Conservation (phyloP, 2,113 vertebrate genomes). For the Puntigrus tetrazona region DNA sequence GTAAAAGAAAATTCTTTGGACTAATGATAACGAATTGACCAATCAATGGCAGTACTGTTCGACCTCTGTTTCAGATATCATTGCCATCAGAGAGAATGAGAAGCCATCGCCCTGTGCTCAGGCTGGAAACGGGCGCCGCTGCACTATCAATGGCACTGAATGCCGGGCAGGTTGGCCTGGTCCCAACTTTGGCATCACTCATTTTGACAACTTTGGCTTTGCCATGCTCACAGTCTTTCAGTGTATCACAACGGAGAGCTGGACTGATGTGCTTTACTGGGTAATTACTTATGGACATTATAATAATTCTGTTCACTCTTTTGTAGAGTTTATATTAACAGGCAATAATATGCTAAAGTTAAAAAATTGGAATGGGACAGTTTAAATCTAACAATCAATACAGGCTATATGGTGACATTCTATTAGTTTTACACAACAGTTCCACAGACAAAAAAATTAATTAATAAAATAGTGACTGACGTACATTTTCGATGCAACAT, state of each 20-base stretch:
- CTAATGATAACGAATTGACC: background rate
- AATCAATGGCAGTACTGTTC: background rate
- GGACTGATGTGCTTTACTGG: constrained; percentile 98
- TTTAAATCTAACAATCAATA: background rate
- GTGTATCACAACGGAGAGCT: constrained; percentile 96
- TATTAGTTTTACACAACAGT: background rate
- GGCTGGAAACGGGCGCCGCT: constrained; percentile 87
- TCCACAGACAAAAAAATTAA: background rate
- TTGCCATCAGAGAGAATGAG: constrained; percentile 81
- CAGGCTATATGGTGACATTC: background rate
- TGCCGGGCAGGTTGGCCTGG: constrained; percentile 88
- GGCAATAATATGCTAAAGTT: background rate
- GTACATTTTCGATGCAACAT: background rate
- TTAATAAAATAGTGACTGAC: background rate
- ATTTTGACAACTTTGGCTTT: constrained; percentile 97
- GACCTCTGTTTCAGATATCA: constrained; percentile 75
- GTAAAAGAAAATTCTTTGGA: background rate
- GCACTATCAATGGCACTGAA: constrained; percentile 86
- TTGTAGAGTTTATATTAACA: background rate
- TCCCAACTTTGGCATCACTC: constrained; percentile 94
- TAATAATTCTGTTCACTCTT: background rate
- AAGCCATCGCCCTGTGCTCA: constrained; percentile 87
- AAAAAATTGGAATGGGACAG: background rate
- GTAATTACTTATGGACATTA: constrained; percentile 65
- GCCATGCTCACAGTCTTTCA: constrained; percentile 97